Conservation (phyloP, 2,888 invertebrate species). For the Nomada ruficornis region DNA sequence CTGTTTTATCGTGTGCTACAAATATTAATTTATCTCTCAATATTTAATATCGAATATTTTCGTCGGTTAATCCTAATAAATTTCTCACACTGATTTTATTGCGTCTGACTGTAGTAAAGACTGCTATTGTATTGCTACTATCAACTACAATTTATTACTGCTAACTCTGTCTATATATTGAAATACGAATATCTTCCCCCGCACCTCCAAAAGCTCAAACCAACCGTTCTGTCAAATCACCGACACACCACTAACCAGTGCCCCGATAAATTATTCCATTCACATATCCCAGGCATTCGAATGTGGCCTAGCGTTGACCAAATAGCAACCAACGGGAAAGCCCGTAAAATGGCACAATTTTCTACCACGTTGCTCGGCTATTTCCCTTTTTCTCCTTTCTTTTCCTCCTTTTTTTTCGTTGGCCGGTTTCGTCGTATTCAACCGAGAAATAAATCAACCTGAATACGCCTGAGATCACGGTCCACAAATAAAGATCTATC, state of each 20-base stretch:
- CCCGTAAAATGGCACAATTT: constrained; percentile 1
- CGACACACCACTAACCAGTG: neutral
- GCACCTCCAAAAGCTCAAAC: neutral
- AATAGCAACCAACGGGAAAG: neutral
- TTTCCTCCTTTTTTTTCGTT: neutral
- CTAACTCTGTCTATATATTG: no score
- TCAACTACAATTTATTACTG: no score
- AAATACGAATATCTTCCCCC: no score
- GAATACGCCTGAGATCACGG: neutral
- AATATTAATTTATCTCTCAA: no score
- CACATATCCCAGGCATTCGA: neutral
- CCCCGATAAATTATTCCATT: constrained; percentile 5
- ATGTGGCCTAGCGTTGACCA: neutral
- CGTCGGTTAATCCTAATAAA: no score
- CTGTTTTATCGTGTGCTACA: no score
- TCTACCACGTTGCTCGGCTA: neutral
- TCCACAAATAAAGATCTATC: constrained; percentile 6
- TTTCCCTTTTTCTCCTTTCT: no score
- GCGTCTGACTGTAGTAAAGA: no score
- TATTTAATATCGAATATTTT: no score
- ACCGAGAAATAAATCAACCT: neutral
- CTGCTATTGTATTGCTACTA: no score
- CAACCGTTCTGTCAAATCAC: neutral
- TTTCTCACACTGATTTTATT: no score
- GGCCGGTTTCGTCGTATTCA: neutral